Conservation (phyloP, 2,888 invertebrate species). For the Heteropelma amictum region DNA sequence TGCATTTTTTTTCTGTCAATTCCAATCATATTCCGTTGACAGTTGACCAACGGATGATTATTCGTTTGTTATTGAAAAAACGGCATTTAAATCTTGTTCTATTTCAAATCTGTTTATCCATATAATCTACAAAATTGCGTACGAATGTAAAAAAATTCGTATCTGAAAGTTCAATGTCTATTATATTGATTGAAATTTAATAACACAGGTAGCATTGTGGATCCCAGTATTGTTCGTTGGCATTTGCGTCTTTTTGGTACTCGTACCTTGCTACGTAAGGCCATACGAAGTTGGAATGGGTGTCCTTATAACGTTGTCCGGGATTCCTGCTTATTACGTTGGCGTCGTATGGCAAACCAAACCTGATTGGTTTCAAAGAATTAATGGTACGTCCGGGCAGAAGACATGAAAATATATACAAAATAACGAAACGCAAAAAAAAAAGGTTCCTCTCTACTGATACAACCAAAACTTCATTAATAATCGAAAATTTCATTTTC, state of each 20-base stretch:
- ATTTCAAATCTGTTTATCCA: no score
- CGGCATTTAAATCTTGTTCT: no score
- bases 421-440: not conserved
- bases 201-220: constrained; percentile 83
- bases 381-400: constrained; percentile 82
- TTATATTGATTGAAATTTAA: constrained; percentile 3
- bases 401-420: not conserved
- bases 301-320: constrained; percentile 87
- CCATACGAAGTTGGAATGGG: constrained; percentile 90
- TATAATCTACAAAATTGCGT: no score
- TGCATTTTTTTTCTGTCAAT: no score
- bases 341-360: constrained; percentile 85
- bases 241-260: constrained; percentile 87
- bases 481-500: no score
- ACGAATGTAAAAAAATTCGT: not conserved
- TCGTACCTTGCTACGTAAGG: constrained; percentile 88
- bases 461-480: no score
- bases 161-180: not conserved
- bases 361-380: constrained; percentile 81
- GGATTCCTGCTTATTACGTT: constrained; percentile 89
- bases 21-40: no score
- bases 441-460: no score
- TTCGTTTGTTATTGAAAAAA: no score
- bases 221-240: constrained; percentile 88
- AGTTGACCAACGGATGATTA: no score